Evolutionary conservation across 2,113 vertebrate genomes (phyloP), one percentile per base, ranked within the genome.

Genomic region (Phoxinus phoxinus): DNA sequence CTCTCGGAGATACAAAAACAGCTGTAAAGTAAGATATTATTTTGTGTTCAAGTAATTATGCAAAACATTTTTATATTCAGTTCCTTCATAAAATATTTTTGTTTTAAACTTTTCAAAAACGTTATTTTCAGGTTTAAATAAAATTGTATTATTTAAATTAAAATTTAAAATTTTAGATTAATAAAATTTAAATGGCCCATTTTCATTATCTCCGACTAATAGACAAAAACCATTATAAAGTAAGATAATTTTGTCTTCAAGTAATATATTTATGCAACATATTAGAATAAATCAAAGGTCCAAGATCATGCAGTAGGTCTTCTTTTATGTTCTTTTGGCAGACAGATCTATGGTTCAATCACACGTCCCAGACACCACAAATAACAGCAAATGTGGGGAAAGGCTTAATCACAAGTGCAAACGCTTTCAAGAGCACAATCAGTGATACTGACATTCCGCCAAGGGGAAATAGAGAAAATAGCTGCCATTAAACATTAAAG

Each of bases 401-500:
- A 89, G 87, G 87, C 89, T 92, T 92, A 92, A 92, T 93, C 90
- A 92, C 91, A 91, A 88, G 32, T 19, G 77, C 67, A 85, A 93
- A 92, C 86, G 90, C 90, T 89, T 93, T 94, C 89, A 90, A 87
- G 92, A 90, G 91, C 89, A 79, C 92, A 90, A 90, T 91, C 82
- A 91, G 81, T 87, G 85, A 61, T 85, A 86, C 63, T 76, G 46
- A 86, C 48, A 85, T 92, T 91, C 89, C 86, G 89, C 89, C 89
- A 89, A 91, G 90, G 87, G 92, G 90, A 74, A 69, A 56, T 21
- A 72, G 75, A 84, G 73, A 90, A 88, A 85, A 84, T 65, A 90
- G 89, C 91, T 90, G 90, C 91, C 87, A 92, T 94, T 90, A 65
- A 87, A 93, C 93, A 91, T 94, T 86, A 93, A 94, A 93, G 92